Evolutionary conservation across 2,113 vertebrate genomes (phyloP).

Genomic region (Prunella himalayana): DNA sequence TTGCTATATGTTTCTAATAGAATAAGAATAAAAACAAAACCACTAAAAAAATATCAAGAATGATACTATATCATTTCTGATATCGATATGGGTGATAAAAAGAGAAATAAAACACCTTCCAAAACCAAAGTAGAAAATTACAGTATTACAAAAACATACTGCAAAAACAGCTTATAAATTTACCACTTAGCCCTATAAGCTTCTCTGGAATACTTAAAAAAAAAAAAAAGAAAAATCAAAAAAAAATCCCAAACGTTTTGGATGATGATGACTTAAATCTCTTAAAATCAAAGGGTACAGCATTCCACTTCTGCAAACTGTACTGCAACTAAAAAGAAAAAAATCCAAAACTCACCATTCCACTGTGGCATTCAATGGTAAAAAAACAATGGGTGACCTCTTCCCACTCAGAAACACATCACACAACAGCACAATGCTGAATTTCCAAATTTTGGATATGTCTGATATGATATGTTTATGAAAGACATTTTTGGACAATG

Average conservation of each 20-base stretch:
- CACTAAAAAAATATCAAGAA: not conserved
- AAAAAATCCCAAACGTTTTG: not conserved
- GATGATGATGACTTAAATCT: not conserved
- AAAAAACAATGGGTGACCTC: not conserved
- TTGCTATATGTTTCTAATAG: not conserved
- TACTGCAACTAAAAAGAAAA: not conserved
- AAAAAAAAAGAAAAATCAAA: not conserved
- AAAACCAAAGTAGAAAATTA: not conserved
- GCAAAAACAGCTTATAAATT: not conserved
- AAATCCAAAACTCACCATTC: not conserved
- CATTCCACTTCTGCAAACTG: not conserved
- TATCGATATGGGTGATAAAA: not conserved
- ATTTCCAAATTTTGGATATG: not conserved
- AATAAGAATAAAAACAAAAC: not conserved
- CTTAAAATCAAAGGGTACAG: not conserved
- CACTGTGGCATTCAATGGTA: not conserved
- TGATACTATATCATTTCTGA: not conserved
- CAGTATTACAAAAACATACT: not conserved
- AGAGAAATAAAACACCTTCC: not conserved
- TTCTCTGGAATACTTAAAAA: not conserved
- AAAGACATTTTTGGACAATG: not conserved
- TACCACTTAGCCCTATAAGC: not conserved
- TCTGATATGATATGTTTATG: not conserved
- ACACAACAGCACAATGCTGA: not conserved
- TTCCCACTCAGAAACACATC: not conserved